A percentile compares a stretch with the other conserved stretches of the same genome.
These are phyloP conservation scores for Poecilia latipinna DNA, from an alignment of 2,113 vertebrate genomes.

Conservation along the genomic window DNA sequence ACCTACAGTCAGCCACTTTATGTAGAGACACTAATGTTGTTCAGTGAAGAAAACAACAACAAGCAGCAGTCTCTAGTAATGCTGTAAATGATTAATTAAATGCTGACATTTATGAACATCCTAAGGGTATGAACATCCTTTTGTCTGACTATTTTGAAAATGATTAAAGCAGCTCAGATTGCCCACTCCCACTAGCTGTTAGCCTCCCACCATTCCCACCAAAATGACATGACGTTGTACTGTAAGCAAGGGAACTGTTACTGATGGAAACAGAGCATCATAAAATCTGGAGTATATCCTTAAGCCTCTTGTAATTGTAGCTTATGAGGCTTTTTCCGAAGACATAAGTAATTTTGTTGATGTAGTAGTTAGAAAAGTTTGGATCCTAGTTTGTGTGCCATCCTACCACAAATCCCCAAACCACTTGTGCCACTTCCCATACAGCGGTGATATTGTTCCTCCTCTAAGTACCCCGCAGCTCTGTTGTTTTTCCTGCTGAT, in stretches of 20 bases:
- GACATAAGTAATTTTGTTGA: neutral
- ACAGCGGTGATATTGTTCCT: conserved; percentile 73
- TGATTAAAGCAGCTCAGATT: too few species aligned
- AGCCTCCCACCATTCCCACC: neutral
- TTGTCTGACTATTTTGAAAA: too few species aligned
- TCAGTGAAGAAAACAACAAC: neutral
- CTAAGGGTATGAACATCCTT: too few species aligned
- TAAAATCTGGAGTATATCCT: too few species aligned
- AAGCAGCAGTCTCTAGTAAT: too few species aligned
- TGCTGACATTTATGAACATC: too few species aligned
- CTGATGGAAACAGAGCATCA: too few species aligned
- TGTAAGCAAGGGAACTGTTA: too few species aligned
- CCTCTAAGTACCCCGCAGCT: conserved; percentile 65
- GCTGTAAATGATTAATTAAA: too few species aligned
- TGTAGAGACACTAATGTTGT: neutral
- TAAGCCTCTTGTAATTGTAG: too few species aligned
- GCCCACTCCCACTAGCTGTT: neutral
- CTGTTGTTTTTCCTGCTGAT: conserved; percentile 80
- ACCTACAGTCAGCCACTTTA: neutral
- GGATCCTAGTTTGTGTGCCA: neutral
- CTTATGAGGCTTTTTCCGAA: too few species aligned
- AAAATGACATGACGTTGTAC: too few species aligned
- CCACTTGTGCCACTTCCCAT: conserved; percentile 67
- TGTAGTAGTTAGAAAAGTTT: neutral
- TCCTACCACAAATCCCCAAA: conserved; percentile 15